Evolutionary conservation across 2,113 vertebrate species (phyloP).

Genomic region (Scopus umbretta): DNA sequence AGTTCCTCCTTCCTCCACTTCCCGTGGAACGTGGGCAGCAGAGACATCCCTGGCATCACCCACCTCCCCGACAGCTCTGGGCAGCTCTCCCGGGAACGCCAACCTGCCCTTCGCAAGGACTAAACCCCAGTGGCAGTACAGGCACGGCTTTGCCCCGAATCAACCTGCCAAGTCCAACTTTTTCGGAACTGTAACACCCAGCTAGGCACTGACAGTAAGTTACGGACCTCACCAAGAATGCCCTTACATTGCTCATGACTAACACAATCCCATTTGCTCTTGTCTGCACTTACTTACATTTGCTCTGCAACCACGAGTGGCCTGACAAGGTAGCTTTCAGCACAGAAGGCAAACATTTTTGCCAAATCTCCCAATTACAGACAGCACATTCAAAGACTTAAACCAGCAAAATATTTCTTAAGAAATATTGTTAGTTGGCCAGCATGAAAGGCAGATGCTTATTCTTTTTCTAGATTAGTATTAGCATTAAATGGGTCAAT

Average conservation of each 20-base stretch:
- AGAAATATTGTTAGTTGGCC: background rate
- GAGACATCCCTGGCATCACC: background rate
- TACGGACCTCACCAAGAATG: background rate
- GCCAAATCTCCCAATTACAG: background rate
- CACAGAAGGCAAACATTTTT: background rate
- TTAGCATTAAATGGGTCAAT: background rate
- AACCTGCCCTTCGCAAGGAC: background rate
- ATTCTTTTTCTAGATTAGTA: background rate
- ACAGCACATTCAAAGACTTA: background rate
- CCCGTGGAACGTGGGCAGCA: fast-evolving
- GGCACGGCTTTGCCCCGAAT: background rate
- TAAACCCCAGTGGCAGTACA: background rate
- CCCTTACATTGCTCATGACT: background rate
- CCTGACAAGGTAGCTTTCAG: background rate
- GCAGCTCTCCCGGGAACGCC: background rate
- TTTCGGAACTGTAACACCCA: background rate
- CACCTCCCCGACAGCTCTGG: background rate
- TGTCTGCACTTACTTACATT: background rate
- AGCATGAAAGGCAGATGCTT: background rate
- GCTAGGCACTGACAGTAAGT: background rate
- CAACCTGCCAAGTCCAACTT: background rate
- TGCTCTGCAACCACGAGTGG: background rate
- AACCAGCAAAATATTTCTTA: background rate
- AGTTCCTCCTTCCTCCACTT: background rate
- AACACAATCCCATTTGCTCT: background rate